A percentile compares a stretch with the other conserved stretches of the same genome.
These are phyloP conservation scores for Octodon degus DNA, from an alignment of 2,113 vertebrate genomes.

Conservation along the genomic window DNA sequence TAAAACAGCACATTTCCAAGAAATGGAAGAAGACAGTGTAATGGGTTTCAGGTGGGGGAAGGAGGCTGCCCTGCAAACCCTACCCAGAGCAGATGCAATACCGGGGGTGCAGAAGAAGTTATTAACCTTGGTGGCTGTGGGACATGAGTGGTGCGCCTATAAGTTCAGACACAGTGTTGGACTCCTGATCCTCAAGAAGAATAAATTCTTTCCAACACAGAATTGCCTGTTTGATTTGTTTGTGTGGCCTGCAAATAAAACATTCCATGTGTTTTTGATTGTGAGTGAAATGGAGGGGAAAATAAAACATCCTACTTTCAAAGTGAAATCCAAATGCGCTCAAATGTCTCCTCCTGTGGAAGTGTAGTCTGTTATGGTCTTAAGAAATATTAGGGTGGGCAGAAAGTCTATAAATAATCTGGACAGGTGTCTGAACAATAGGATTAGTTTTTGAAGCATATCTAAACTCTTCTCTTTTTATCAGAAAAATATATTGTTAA, in stretches of 20 bases:
- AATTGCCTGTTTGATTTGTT: conserved; percentile 65
- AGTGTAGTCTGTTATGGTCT: not conserved
- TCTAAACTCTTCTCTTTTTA: not conserved
- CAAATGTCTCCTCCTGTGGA: conserved; percentile 36
- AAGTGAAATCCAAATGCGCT: conserved; percentile 64
- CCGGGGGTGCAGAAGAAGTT: not conserved
- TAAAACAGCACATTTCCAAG: conserved; percentile 53
- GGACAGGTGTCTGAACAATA: not conserved
- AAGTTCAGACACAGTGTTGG: not conserved
- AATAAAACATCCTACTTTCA: conserved; percentile 75
- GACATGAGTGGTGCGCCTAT: conserved; percentile 44
- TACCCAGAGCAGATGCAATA: not conserved
- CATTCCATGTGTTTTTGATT: conserved; percentile 78
- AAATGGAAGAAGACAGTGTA: conserved; percentile 60
- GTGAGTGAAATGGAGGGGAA: conserved; percentile 77
- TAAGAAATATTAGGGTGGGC: not conserved
- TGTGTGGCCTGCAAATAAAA: conserved; percentile 64
- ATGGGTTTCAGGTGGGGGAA: not conserved
- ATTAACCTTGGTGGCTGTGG: conserved; percentile 31
- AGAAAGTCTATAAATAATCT: not conserved
- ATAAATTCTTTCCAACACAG: conserved; percentile 52
- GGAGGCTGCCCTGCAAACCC: not conserved
- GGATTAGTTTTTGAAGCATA: not conserved
- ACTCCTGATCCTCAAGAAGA: conserved; percentile 27
- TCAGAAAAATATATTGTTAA: not conserved